These are phyloP conservation scores for Punctoribates punctum DNA, from an alignment of 2,888 invertebrate genomes.

Conservation along the genomic window DNA sequence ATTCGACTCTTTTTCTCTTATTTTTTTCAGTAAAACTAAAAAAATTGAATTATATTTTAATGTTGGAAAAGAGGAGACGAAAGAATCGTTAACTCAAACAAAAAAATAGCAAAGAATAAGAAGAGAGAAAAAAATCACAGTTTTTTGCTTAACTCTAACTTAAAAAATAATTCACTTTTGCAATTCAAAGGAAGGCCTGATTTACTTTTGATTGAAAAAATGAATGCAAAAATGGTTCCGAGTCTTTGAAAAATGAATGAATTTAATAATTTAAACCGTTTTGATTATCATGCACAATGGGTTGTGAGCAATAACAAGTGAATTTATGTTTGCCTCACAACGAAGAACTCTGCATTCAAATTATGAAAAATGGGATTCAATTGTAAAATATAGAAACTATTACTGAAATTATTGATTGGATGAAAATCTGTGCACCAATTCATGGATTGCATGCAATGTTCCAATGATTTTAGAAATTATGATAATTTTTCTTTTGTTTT, in stretches of 20 bases:
- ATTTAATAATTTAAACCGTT: not conserved
- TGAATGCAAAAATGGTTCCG: not conserved
- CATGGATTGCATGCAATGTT: too few relatives aligned
- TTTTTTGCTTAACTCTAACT: not conserved
- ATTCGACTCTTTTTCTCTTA: not conserved
- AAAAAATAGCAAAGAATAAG: not conserved
- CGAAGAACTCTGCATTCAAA: not conserved
- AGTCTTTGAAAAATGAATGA: not conserved
- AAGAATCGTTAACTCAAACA: slow-evolving; percentile 1
- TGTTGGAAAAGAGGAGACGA: slow-evolving; percentile 14
- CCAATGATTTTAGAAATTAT: too few relatives aligned
- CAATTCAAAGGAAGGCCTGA: not conserved
- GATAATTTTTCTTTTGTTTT: too few relatives aligned
- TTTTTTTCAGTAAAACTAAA: not conserved
- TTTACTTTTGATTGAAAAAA: slow-evolving; percentile 22
- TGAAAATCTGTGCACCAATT: not conserved
- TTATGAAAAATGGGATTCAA: too few relatives aligned
- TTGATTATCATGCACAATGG: not conserved
- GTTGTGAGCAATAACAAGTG: too few relatives aligned
- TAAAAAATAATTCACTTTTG: not conserved
- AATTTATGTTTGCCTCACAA: not conserved
- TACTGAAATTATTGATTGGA: not conserved
- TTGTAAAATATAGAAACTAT: not conserved
- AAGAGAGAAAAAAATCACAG: not conserved
- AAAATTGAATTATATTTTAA: slow-evolving; percentile 11